phyloP scores from a whole-genome alignment of 2,797 vertebrate genomes.

The Urocyon cinereoargenteus region DNA sequence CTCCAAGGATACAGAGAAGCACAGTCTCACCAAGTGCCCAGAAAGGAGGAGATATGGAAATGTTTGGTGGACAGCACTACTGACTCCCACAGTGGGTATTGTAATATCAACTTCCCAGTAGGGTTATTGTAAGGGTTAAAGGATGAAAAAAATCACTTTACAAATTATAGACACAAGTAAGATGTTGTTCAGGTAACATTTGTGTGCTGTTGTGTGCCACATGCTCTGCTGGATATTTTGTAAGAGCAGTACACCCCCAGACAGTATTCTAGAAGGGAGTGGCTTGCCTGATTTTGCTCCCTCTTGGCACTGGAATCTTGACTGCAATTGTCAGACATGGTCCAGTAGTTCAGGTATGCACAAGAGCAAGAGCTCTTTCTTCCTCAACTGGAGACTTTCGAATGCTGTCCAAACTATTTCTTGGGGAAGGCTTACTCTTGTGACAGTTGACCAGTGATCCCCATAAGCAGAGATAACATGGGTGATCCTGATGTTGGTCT shows the following conservation, averaged over 20 bases:
- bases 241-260: background rate
- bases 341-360: background rate
- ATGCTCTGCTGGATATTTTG: background rate
- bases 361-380: background rate
- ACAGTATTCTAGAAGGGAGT: background rate
- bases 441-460: background rate
- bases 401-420: background rate
- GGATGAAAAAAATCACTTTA: background rate
- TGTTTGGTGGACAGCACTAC: background rate
- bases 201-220: background rate
- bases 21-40: background rate
- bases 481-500: background rate
- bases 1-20: background rate
- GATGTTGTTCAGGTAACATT: background rate
- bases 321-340: background rate
- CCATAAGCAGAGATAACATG: background rate
- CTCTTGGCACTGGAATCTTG: background rate
- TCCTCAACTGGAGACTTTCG: background rate
- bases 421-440: background rate
- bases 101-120: background rate
- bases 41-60: background rate
- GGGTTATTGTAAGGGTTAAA: background rate
- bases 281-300: background rate
- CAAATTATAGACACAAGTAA: background rate
- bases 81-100: background rate